Evolutionary conservation across 2,888 invertebrate genomes (phyloP).

Genomic region (Saturnia japonica): DNA sequence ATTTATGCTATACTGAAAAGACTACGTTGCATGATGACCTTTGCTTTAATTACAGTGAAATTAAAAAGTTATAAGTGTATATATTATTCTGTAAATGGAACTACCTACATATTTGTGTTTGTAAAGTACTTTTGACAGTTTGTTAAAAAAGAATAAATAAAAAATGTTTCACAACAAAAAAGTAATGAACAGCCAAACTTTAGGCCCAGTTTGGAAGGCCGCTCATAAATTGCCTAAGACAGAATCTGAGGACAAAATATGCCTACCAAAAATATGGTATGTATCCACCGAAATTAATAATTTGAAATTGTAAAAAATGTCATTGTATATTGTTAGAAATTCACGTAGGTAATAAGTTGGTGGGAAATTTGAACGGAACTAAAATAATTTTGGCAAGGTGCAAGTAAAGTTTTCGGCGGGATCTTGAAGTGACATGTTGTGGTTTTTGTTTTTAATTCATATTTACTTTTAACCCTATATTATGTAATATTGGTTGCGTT

Average conservation of each 20-base stretch:
- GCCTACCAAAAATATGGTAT: slow-evolving; percentile 39
- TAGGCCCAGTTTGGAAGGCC: slow-evolving; percentile 37
- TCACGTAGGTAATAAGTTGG: no score
- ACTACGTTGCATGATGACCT: neutral
- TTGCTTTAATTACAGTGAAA: neutral
- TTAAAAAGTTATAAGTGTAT: neutral
- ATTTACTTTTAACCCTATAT: no score
- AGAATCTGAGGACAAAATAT: slow-evolving; percentile 19
- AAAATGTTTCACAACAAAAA: slow-evolving; percentile 39
- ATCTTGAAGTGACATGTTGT: no score
- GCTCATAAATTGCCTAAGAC: slow-evolving; percentile 29
- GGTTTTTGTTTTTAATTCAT: no score
- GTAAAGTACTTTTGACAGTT: neutral
- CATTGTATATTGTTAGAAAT: no score
- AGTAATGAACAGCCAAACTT: slow-evolving; percentile 29
- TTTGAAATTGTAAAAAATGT: neutral
- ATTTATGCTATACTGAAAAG: neutral
- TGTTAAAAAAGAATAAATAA: slow-evolving; percentile 2
- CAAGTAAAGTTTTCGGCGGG: no score
- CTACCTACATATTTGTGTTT: neutral
- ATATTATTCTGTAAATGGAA: no score
- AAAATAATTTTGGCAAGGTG: no score
- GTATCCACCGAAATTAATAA: slow-evolving; percentile 5
- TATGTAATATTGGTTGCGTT: no score
- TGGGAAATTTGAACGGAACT: no score